These are phyloP conservation scores for Gortyna flavago DNA, from an alignment of 2,888 invertebrate species.

Conservation along the genomic window DNA sequence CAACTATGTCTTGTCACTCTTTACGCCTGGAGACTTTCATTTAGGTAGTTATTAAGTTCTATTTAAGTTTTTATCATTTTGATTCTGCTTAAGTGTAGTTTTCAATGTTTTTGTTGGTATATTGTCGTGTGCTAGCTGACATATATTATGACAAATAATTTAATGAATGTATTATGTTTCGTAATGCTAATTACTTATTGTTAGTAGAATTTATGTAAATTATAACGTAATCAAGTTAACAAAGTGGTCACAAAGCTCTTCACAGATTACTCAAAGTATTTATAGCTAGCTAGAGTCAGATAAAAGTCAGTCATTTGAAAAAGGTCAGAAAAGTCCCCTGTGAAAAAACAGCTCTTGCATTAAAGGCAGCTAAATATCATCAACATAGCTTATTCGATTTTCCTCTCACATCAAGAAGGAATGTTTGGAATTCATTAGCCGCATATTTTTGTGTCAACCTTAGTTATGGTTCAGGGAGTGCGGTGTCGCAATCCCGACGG, in stretches of 20 bases:
- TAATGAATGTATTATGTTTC: no score
- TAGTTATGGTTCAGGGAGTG: conserved; percentile 48
- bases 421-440: conserved; percentile 53
- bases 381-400: conserved; percentile 27
- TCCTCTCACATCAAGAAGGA: background rate
- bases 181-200: no score
- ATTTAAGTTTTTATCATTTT: background rate
- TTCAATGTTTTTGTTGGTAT: no score
- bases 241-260: background rate
- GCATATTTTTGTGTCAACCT: conserved; percentile 55
- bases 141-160: no score
- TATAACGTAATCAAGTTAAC: background rate
- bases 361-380: conserved; percentile 8
- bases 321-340: background rate
- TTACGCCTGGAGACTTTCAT: background rate
- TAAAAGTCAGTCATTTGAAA: background rate
- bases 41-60: background rate
- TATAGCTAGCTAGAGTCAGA: background rate
- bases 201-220: background rate
- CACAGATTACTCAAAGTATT: background rate
- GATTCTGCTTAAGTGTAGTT: no score
- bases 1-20: background rate
- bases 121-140: no score
- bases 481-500: conserved; percentile 30
- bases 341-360: background rate